Percentiles rank a stretch among this genome's conserved stretches.
Conservation (phyloP, 2,113 vertebrate genomes). For the Tapirus terrestris region DNA sequence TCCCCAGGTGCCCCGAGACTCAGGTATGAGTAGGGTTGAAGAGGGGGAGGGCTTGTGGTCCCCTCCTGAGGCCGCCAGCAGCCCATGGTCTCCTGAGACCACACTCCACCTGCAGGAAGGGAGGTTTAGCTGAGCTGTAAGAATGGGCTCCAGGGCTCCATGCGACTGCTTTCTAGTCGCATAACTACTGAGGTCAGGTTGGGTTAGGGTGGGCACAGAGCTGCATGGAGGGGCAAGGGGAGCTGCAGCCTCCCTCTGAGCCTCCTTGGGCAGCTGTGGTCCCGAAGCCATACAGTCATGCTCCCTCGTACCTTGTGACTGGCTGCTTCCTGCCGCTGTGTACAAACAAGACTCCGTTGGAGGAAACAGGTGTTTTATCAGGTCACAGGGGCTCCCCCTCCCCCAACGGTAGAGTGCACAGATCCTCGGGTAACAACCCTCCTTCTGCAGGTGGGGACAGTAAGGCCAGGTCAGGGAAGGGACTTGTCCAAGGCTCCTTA, state of each 20-base stretch:
- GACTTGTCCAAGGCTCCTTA: background rate
- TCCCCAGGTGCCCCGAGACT: background rate
- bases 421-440: background rate
- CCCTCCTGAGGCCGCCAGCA: background rate
- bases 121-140: background rate
- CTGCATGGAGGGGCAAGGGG: background rate
- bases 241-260: background rate
- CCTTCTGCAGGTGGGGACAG: background rate
- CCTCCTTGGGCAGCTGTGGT: background rate
- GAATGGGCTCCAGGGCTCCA: background rate
- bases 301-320: conserved; percentile 65
- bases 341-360: conserved; percentile 69
- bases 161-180: background rate
- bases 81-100: background rate
- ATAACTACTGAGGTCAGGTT: background rate
- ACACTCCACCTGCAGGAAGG: background rate
- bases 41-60: background rate
- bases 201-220: background rate
- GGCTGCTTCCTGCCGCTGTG: conserved; percentile 75
- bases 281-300: conserved; percentile 30
- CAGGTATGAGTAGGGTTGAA: background rate
- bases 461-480: background rate
- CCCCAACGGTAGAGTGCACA: background rate
- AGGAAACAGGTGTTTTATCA: conserved; percentile 80
- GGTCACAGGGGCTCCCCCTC: conserved; percentile 26